phyloP scores from a whole-genome alignment of 2,888 invertebrate species.

The Phytoseiulus persimilis region DNA sequence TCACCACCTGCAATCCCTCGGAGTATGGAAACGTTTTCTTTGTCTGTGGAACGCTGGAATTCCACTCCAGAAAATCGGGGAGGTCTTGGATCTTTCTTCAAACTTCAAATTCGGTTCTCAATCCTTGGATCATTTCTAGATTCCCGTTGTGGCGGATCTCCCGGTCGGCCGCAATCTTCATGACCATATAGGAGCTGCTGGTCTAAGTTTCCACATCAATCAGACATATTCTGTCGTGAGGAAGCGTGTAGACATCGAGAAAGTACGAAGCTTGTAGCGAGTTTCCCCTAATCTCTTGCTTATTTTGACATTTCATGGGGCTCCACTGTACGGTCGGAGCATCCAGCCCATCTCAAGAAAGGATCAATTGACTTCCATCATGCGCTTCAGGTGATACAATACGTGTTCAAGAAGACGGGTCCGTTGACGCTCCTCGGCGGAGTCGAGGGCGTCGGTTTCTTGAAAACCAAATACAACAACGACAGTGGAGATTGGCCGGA shows the following conservation, averaged over 20 bases:
- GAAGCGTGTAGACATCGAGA: constrained; percentile 6
- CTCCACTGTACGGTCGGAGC: too few relatives aligned
- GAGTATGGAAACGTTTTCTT: constrained; percentile 45
- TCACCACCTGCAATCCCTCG: constrained; percentile 48
- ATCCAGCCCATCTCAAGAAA: too few relatives aligned
- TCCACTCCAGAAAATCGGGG: too few relatives aligned
- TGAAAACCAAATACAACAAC: constrained; percentile 77
- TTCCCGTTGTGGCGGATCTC: constrained; percentile 52
- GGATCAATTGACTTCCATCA: too few relatives aligned
- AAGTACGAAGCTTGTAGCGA: neutral
- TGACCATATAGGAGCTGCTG: constrained; percentile 52
- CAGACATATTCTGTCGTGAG: constrained; percentile 41
- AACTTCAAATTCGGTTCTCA: too few relatives aligned
- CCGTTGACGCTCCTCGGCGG: constrained; percentile 81
- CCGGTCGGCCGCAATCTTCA: constrained; percentile 56
- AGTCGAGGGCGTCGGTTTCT: constrained; percentile 76
- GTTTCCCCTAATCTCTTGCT: too few relatives aligned
- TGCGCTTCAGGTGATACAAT: constrained; percentile 38
- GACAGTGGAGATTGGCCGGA: constrained; percentile 76
- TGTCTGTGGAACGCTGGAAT: neutral
- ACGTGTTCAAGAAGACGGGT: constrained; percentile 52
- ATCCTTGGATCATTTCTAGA: constrained; percentile 44
- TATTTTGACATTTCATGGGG: too few relatives aligned
- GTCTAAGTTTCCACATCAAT: constrained; percentile 44
- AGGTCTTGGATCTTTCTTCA: too few relatives aligned